A percentile compares a stretch with the other conserved stretches of the same genome.
Evolutionary conservation across 2,113 vertebrate genomes (phyloP).

Genomic region (Glaucomys volans): DNA sequence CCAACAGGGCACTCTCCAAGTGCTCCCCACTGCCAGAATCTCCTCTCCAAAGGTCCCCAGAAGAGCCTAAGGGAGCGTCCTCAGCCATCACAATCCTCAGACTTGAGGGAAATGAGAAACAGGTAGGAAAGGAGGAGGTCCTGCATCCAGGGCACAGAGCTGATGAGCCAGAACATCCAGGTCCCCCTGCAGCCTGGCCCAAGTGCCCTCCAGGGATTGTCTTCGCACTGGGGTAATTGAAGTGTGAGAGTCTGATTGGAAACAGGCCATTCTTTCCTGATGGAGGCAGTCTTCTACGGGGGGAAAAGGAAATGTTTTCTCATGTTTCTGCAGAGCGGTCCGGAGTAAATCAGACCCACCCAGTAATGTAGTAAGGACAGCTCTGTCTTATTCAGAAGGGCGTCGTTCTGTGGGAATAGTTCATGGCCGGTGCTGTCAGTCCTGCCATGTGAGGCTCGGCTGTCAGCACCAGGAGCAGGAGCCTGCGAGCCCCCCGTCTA

Average conservation of each 20-base stretch:
- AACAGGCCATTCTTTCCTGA: not conserved
- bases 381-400: conserved; percentile 73
- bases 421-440: conserved; percentile 51
- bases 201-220: conserved; percentile 81
- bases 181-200: not conserved
- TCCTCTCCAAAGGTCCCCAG: not conserved
- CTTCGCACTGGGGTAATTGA: conserved; percentile 48
- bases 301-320: conserved; percentile 15
- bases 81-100: not conserved
- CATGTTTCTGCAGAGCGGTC: not conserved
- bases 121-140: not conserved
- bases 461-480: conserved; percentile 52
- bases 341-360: conserved; percentile 63
- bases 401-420: conserved; percentile 63
- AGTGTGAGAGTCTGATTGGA: not conserved
- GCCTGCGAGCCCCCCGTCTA: not conserved
- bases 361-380: conserved; percentile 46
- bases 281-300: not conserved
- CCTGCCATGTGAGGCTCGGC: conserved; percentile 13
- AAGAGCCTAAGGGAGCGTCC: not conserved
- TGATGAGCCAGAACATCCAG: not conserved
- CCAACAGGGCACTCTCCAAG: not conserved
- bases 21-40: too few relatives aligned
- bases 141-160: conserved; percentile 60
- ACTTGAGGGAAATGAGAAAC: conserved; percentile 40